Conservation (phyloP, 2,113 vertebrate genomes). For the Pelvicachromis taeniatus region DNA sequence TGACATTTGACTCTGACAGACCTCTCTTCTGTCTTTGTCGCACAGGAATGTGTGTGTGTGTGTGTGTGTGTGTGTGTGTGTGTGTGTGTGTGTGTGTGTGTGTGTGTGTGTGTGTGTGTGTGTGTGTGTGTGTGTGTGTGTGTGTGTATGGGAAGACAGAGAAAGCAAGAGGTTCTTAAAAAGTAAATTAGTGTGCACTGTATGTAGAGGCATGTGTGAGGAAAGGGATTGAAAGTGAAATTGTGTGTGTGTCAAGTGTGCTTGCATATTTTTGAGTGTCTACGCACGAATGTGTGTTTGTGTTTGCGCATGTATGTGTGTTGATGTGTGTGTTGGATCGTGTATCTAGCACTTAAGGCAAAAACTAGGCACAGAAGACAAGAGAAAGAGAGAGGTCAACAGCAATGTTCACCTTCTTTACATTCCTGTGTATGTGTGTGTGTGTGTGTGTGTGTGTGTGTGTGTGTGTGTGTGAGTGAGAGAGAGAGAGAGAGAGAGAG, state of each 20-base stretch:
- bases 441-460: background rate
- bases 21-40: slow-evolving; percentile 34
- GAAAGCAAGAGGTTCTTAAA: background rate
- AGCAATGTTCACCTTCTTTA: background rate
- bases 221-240: background rate
- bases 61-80: slow-evolving; percentile 12
- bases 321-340: slow-evolving; percentile 19
- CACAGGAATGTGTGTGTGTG: slow-evolving; percentile 26
- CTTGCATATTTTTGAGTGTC: background rate
- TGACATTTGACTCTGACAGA: slow-evolving; percentile 63
- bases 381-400: slow-evolving; percentile 21
- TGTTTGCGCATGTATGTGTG: background rate
- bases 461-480: background rate
- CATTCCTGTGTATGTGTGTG: background rate
- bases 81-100: background rate
- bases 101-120: background rate
- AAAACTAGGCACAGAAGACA: slow-evolving; percentile 20
- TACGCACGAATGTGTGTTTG: background rate
- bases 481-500: background rate
- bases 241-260: background rate
- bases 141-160: background rate
- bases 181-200: background rate
- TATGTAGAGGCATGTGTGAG: background rate
- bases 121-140: background rate
- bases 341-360: slow-evolving; percentile 34